Evolutionary conservation across 2,888 invertebrate genomes (phyloP).

Genomic region (Drosophila borealis): DNA sequence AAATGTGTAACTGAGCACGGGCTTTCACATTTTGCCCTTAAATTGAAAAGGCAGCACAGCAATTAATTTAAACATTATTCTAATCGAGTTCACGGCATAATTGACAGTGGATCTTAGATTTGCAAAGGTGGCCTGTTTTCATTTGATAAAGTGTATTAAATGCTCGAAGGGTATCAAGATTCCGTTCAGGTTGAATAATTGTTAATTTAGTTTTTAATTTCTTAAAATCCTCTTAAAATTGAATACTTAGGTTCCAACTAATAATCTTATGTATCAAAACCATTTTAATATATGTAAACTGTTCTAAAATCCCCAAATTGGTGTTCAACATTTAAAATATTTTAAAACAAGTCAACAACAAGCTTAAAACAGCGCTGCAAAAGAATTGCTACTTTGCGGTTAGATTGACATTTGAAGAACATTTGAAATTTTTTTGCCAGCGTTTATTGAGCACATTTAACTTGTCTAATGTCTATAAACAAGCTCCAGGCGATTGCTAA

Average conservation of each 20-base stretch:
- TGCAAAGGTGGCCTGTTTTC: neutral
- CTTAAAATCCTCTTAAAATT: no score
- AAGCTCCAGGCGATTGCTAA: neutral
- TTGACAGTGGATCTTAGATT: neutral
- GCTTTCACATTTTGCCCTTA: neutral
- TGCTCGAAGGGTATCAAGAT: neutral
- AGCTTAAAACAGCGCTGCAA: no score
- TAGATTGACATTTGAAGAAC: neutral
- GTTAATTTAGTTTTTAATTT: no score
- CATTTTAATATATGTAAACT: no score
- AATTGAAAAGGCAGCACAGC: neutral
- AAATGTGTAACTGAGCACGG: neutral
- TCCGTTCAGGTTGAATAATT: neutral
- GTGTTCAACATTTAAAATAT: no score
- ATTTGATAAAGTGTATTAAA: neutral
- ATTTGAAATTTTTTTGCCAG: neutral
- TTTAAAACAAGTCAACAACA: no score
- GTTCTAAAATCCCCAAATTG: no score
- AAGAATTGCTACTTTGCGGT: no score
- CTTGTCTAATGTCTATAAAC: conserved; percentile 2
- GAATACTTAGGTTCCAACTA: no score
- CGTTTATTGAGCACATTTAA: neutral
- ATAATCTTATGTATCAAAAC: no score
- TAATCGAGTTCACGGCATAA: neutral
- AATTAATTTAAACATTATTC: neutral